Evolutionary conservation across 2,113 vertebrate species (phyloP).

Genomic region (Anguilla japonica): DNA sequence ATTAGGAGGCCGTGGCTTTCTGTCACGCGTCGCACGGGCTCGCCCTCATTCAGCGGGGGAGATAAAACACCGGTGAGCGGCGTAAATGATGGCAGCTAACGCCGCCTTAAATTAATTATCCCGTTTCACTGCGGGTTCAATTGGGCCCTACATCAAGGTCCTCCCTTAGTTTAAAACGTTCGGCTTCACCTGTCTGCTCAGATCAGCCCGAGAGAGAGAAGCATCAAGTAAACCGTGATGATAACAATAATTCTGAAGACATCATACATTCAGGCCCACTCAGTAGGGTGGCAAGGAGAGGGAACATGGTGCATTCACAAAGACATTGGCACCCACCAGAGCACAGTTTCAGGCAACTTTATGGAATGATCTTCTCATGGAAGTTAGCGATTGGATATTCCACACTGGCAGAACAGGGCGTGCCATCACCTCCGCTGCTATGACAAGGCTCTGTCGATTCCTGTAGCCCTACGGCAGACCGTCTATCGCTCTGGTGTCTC

Average conservation of each 20-base stretch:
- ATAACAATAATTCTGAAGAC: no score
- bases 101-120: neutral
- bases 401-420: neutral
- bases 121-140: neutral
- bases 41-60: neutral
- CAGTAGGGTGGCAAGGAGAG: no score
- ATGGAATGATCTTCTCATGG: neutral
- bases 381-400: neutral
- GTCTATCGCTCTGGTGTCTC: neutral
- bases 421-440: neutral
- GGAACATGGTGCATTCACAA: no score
- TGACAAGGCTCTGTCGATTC: slow-evolving; percentile 4
- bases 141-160: neutral
- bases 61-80: neutral
- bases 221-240: no score
- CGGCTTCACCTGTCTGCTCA: neutral
- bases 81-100: neutral
- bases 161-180: neutral
- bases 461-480: neutral
- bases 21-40: neutral
- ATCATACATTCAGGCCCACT: no score
- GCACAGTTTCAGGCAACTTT: no score
- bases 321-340: no score
- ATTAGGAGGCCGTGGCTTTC: neutral
- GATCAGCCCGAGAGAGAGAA: neutral